Base-by-base conservation (phyloP, 2,888 invertebrate species). In the Liopterus haemorrhoidalis region DNA sequence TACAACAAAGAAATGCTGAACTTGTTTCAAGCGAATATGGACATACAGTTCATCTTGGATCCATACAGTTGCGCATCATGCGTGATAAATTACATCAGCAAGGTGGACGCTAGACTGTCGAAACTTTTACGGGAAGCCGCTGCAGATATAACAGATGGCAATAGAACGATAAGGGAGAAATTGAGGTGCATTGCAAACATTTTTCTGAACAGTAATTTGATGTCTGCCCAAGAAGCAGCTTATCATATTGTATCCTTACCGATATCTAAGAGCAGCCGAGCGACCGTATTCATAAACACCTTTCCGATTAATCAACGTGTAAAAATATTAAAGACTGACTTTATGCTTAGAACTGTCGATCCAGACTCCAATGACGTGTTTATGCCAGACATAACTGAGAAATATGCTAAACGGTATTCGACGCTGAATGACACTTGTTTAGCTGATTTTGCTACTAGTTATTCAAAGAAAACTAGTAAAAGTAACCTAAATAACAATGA, bases 51-150 rank as follows among this genome's bases (percentile, higher is more conserved):
- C 18, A 41, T 55, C 21, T 18, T 54, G 3, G 48, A 52, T 19
- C 50, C 50, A 36, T 54, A 55, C 50, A 6, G 49, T 54, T 19
- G 53, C 52, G 5, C 30, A 42, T 16, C 57, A 58, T 33, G 49
- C n/a, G n/a, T 56, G 1, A 51, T 44, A 6, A 53, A 59, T 31
- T 57, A 56, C 37, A 42, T 58, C 2, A 55, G 51, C 19, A 57
- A 60, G 49, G 50, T 54, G 0, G 51, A 56, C 24, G 44, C 51
- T 20, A 57, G 57, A 5, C 36, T 57, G 4, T 54, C 56, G 18
- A 47, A 59, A 46, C 40, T 59, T 21, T 51, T 54, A 30, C 33
- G 54, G 12, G 37, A 52, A 40, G 53, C 54, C 8, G 49, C 52
- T 5, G 33, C 24, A 38, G 54, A 54, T 8, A 20, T 22, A 25